phyloP scores from a whole-genome alignment of 1,140 invertebrate genomes.

The Nomia melanderi region DNA sequence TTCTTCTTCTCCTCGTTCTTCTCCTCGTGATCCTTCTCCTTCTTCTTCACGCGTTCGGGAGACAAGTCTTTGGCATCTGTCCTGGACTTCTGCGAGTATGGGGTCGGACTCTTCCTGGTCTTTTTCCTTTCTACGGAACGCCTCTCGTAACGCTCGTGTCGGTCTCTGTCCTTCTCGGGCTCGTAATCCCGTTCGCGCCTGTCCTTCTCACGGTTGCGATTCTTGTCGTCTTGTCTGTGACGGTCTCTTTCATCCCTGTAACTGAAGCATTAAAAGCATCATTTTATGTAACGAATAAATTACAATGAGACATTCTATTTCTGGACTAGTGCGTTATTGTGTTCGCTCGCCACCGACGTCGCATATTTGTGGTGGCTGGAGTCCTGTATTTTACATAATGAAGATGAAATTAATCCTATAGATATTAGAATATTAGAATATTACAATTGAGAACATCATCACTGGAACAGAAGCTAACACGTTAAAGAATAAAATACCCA shows the following conservation, averaged over 20 bases:
- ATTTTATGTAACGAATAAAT: no score
- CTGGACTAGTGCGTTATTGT: no score
- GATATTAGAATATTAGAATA: no score
- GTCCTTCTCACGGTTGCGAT: slow-evolving; percentile 68
- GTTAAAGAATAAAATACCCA: slow-evolving; percentile 32
- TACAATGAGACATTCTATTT: no score
- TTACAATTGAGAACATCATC: no score
- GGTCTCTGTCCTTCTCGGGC: slow-evolving; percentile 67
- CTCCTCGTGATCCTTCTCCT: slow-evolving; percentile 78
- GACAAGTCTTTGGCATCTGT: slow-evolving; percentile 72
- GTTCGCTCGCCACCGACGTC: no score
- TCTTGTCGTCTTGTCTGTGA: slow-evolving; percentile 73
- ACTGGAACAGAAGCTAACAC: no score
- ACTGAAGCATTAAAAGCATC: slow-evolving; percentile 47
- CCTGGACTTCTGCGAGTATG: slow-evolving; percentile 68
- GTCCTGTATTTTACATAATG: no score
- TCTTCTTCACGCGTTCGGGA: slow-evolving; percentile 76
- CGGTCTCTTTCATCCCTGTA: slow-evolving; percentile 76
- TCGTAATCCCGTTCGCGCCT: slow-evolving; percentile 65
- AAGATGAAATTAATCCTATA: no score
- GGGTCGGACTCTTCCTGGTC: slow-evolving; percentile 71
- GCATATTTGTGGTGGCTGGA: no score
- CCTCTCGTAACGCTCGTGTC: slow-evolving; percentile 76
- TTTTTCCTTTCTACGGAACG: slow-evolving; percentile 73
- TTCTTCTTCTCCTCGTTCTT: slow-evolving; percentile 80